Evolutionary conservation across 30 jellyfish, hydroid and myxozoan genomes (phyloP).

Genomic region (Rhopilema esculentum): DNA sequence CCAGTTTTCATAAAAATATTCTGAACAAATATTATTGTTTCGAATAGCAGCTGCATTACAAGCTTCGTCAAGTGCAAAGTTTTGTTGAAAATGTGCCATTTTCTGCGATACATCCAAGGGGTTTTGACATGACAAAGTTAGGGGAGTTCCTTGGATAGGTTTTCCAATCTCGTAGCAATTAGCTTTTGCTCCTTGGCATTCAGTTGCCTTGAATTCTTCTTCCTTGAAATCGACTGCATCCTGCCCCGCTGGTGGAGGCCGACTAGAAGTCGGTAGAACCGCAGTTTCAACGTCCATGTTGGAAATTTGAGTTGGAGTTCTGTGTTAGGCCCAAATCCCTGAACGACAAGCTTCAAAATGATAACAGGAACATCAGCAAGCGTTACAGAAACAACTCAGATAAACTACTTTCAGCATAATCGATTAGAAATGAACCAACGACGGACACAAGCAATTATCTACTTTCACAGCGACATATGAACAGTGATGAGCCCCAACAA

Average conservation of each 20-base stretch:
- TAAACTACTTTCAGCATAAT: constrained; percentile 70
- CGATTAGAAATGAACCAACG: constrained; percentile 67
- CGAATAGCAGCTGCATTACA: constrained; percentile 10
- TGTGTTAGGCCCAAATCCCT: constrained; percentile 58
- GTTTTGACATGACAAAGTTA: constrained; percentile 44
- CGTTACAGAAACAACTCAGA: constrained; percentile 9
- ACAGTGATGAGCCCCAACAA: constrained; percentile 82
- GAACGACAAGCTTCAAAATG: constrained; percentile 13
- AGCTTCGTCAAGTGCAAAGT: constrained; percentile 10
- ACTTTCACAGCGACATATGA: constrained; percentile 80
- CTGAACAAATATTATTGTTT: background rate
- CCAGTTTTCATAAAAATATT: constrained; percentile 71
- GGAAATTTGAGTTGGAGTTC: constrained; percentile 16
- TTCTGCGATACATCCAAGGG: constrained; percentile 25
- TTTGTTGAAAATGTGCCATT: constrained; percentile 15
- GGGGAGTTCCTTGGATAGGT: constrained; percentile 59
- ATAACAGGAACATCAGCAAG: background rate
- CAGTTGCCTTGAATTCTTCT: constrained; percentile 38
- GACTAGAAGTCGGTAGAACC: constrained; percentile 82
- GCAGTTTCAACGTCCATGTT: constrained; percentile 66
- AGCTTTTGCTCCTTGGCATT: constrained; percentile 41
- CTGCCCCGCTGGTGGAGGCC: constrained; percentile 93
- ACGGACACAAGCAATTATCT: constrained; percentile 60
- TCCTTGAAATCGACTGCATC: constrained; percentile 78
- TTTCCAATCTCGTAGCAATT: constrained; percentile 24